Percentiles rank a stretch among this genome's conserved stretches.
These are phyloP conservation scores for Caenorhabditis zanzibari DNA, from an alignment of 2,888 invertebrate genomes.

Conservation along the genomic window DNA sequence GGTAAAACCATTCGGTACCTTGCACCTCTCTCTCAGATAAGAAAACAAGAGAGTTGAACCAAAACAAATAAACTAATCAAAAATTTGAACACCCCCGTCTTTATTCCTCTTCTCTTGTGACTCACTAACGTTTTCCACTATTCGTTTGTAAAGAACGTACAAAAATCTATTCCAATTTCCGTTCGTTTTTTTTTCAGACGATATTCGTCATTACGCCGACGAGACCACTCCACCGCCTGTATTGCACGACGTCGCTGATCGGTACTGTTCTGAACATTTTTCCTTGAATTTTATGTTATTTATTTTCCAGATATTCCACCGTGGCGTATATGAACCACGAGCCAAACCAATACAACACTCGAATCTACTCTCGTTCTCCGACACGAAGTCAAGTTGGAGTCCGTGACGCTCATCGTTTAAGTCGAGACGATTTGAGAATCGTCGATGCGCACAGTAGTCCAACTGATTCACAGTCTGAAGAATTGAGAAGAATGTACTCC, in stretches of 20 bases:
- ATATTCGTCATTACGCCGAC: conserved; percentile 68
- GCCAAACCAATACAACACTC: conserved; percentile 22
- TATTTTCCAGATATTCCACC: conserved; percentile 56
- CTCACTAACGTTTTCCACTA: conserved; percentile 8
- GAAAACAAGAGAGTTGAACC: background rate
- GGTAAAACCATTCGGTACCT: conserved; percentile 11
- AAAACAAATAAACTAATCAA: conserved; percentile 38
- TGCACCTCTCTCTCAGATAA: conserved; percentile 7
- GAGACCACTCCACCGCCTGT: conserved; percentile 66
- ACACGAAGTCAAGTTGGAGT: conserved; percentile 53
- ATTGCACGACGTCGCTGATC: conserved; percentile 57
- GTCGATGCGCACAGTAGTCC: conserved; percentile 63
- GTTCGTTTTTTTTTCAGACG: conserved; percentile 58
- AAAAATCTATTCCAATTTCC: conserved; percentile 26
- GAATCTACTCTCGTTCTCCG: conserved; percentile 45
- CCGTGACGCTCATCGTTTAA: conserved; percentile 65
- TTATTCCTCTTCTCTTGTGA: conserved; percentile 4
- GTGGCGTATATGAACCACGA: conserved; percentile 65
- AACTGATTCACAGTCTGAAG: conserved; percentile 60
- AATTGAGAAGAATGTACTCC: conserved; percentile 63
- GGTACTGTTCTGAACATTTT: conserved; percentile 20
- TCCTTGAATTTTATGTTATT: background rate
- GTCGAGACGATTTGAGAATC: conserved; percentile 59
- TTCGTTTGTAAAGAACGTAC: conserved; percentile 20
- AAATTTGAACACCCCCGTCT: conserved; percentile 31